A percentile compares a stretch with the other conserved stretches of the same genome.
These are phyloP conservation scores for Rhyzopertha dominica DNA, from an alignment of 1,140 invertebrate species.

Conservation along the genomic window DNA sequence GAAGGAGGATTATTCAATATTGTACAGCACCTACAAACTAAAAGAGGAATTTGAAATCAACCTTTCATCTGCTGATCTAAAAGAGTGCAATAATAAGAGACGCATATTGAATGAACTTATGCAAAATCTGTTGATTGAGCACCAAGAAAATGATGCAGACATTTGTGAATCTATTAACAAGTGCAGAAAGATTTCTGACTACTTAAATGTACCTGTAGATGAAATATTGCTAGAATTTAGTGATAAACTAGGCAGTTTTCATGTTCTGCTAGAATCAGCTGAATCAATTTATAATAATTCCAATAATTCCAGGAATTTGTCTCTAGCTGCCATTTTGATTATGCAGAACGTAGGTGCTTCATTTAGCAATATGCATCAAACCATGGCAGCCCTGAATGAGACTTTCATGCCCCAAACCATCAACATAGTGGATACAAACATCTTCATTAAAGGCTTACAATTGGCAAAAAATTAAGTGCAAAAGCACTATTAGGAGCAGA, in stretches of 20 bases:
- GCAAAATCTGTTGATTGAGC: no score
- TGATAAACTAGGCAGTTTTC: constrained; percentile 14
- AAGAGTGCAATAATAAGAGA: no score
- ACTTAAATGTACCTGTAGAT: constrained; percentile 13
- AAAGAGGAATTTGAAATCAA: no score
- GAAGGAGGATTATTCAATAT: no score
- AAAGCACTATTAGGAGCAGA: constrained; percentile 24
- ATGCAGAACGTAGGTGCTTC: constrained; percentile 10
- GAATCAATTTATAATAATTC: constrained; percentile 11
- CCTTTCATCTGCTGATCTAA: no score
- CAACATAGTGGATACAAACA: background rate
- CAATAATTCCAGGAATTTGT: constrained; percentile 10
- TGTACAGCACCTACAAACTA: no score
- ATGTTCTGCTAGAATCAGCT: constrained; percentile 14
- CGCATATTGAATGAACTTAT: no score
- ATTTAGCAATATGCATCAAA: background rate
- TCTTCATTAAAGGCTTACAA: constrained; percentile 11
- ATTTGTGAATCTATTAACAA: no score
- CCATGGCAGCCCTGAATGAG: no score
- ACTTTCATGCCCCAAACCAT: constrained; percentile 1
- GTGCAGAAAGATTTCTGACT: constrained; percentile 13
- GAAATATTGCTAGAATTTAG: constrained; percentile 15
- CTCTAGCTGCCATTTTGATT: constrained; percentile 15
- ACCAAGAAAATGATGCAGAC: no score
- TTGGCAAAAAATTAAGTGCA: constrained; percentile 19